Evolutionary conservation across 23 tunicate genomes (phyloP), one percentile per base, ranked within the genome.

Genomic region (Clavelina lepadiformis): DNA sequence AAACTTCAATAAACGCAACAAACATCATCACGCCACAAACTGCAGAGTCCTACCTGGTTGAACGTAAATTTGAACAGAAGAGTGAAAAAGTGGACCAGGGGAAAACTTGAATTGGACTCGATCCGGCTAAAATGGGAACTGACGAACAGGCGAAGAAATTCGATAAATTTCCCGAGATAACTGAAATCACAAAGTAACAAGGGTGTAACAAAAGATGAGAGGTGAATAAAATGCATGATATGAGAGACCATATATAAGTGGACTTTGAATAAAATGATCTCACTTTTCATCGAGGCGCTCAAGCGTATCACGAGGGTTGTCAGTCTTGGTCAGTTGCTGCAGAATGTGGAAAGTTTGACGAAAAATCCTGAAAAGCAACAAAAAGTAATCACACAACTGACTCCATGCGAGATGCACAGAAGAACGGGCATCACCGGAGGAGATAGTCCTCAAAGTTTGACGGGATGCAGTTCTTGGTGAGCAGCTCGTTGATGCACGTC

Each of bases 371-470:
- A 1, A 65, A 65, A 35, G 28, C 15, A 35, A 41, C 49, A 41
- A 41, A 41, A 41, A 15, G 49, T 41, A 15, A 41, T 41, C 15
- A 15, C 49, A 15, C 15, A 41, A 41, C 11, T 15, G 15, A 41
- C 15, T 8, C 49, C 49, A 41, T 15, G 13, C 15, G 49, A 41
- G 49, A 15, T 11, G 15, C 49, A 15, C 49, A 41, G 15, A 8
- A 41, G 13, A 41, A 41, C 15, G 11, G 11, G 49, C 11, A 41
- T 50, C 30, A 80, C 86, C 82, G 67, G 3, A 87, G 51, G 3
- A 87, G 49, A 41, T 72, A 87, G 34, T 79, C 86, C 74, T 87
- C 96, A 68, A 87, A 87, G 37, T 79, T 79, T 30, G 73, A 78
- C 20, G 96, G 96, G 61, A 87, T 78, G 53, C 86, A 79, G 53